These are phyloP conservation scores for Diarsia rubi DNA, from an alignment of 2,888 invertebrate species.

Conservation along the genomic window DNA sequence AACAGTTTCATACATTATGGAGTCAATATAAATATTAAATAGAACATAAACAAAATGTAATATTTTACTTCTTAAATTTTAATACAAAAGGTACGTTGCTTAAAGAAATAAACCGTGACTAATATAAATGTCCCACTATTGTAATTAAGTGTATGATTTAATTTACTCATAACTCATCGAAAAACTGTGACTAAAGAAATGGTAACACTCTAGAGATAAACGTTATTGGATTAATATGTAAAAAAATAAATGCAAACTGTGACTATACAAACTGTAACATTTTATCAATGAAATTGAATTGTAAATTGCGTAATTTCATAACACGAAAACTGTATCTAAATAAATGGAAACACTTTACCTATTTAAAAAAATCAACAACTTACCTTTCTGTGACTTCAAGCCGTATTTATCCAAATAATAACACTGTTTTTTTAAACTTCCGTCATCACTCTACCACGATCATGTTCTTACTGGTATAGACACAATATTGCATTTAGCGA, in stretches of 20 bases:
- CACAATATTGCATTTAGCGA: constrained; percentile 35
- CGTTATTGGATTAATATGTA: constrained; percentile 13
- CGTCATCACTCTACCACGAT: constrained; percentile 29
- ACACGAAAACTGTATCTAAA: constrained; percentile 19
- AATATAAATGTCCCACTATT: constrained; percentile 30
- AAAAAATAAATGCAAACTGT: constrained; percentile 28
- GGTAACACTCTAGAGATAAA: constrained; percentile 25
- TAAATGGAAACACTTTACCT: not conserved
- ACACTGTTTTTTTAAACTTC: constrained; percentile 21
- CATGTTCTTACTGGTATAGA: constrained; percentile 41
- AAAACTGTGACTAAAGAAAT: constrained; percentile 30
- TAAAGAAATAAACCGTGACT: constrained; percentile 26
- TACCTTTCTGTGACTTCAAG: constrained; percentile 9
- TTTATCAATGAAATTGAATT: constrained; percentile 22
- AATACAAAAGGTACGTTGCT: constrained; percentile 8
- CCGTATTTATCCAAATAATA: constrained; percentile 27
- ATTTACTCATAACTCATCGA: constrained; percentile 9
- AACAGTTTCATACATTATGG: constrained; percentile 10
- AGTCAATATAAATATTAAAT: constrained; percentile 10
- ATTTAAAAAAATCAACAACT: constrained; percentile 5
- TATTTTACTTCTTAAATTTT: constrained; percentile 21
- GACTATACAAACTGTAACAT: too few relatives aligned
- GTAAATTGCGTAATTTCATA: constrained; percentile 13
- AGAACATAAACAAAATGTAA: constrained; percentile 28
- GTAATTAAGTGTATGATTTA: constrained; percentile 17